Conservation (phyloP, 2,113 vertebrate species). For the Cardinalis cardinalis region DNA sequence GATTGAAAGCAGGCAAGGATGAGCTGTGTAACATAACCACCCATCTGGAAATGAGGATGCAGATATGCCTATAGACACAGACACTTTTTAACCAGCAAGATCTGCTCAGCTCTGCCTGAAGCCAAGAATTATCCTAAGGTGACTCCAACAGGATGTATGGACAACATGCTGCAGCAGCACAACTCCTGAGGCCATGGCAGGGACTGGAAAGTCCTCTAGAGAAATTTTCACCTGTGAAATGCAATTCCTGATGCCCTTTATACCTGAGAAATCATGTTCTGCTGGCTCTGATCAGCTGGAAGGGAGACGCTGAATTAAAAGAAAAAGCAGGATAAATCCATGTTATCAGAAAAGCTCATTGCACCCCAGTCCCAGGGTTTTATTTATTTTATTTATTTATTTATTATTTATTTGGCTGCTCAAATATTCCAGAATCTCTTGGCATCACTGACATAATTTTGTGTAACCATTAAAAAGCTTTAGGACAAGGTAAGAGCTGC, state of each 20-base stretch:
- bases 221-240: neutral
- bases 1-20: neutral
- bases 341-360: neutral
- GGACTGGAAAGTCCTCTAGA: neutral
- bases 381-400: neutral
- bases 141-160: neutral
- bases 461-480: neutral
- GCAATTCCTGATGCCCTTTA: neutral
- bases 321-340: neutral
- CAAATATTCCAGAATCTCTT: neutral
- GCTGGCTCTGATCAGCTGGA: neutral
- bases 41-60: neutral
- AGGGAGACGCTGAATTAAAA: neutral
- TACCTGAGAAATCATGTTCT: neutral
- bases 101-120: neutral
- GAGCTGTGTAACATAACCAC: neutral
- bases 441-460: neutral
- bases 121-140: neutral
- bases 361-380: neutral
- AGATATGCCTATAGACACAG: accelerated
- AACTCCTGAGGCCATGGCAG: neutral
- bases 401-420: neutral
- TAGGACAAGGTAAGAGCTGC: neutral
- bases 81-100: neutral
- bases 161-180: neutral